These are phyloP conservation scores for Cepaea nemoralis DNA, from an alignment of 1,140 invertebrate species.

Conservation along the genomic window DNA sequence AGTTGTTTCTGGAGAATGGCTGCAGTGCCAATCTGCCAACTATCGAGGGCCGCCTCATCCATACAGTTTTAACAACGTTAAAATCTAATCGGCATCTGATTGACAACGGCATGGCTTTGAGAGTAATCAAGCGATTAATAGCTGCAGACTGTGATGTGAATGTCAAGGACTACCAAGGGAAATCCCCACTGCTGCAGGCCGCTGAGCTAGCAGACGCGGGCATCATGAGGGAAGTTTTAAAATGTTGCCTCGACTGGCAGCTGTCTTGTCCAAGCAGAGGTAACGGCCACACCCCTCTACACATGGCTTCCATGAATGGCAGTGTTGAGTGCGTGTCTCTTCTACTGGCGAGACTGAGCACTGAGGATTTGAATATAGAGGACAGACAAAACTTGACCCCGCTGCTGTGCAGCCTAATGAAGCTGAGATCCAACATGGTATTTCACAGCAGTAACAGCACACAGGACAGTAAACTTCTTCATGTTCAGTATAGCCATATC, in stretches of 20 bases:
- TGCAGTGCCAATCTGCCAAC: constrained; percentile 61
- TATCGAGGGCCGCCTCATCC: constrained; percentile 53
- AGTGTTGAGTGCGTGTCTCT: constrained; percentile 53
- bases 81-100: constrained; percentile 47
- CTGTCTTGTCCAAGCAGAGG: constrained; percentile 40
- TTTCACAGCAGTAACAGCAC: background rate
- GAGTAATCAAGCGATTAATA: constrained; percentile 43
- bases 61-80: constrained; percentile 50
- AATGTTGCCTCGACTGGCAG: constrained; percentile 41
- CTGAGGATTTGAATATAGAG: background rate
- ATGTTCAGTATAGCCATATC: constrained; percentile 24
- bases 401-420: constrained; percentile 7
- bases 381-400: background rate
- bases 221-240: constrained; percentile 47
- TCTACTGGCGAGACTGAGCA: constrained; percentile 41
- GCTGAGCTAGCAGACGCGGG: constrained; percentile 54
- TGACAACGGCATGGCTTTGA: constrained; percentile 45
- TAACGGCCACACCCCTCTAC: constrained; percentile 52
- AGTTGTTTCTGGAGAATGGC: constrained; percentile 56
- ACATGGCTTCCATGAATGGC: constrained; percentile 56
- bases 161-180: constrained; percentile 50
- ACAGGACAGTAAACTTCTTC: background rate
- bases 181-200: constrained; percentile 50
- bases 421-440: constrained; percentile 9
- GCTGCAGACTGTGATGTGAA: constrained; percentile 52